Percentiles rank a stretch among this genome's conserved stretches.
Evolutionary conservation across 2,888 invertebrate genomes (phyloP).

Genomic region (Vannuccia rotundouncinata): DNA sequence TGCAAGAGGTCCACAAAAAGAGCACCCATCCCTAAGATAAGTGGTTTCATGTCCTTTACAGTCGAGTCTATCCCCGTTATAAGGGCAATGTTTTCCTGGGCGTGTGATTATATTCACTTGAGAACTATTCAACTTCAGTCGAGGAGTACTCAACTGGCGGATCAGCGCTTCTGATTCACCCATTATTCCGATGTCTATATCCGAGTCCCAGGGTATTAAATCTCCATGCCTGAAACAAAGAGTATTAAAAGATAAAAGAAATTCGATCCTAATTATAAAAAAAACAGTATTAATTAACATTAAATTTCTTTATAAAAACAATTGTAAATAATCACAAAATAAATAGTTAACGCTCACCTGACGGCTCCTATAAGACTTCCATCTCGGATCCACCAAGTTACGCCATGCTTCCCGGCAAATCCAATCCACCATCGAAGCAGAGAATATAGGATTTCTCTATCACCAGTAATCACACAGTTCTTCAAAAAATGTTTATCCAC

Average conservation of each 20-base stretch:
- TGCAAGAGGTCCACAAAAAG: conserved; percentile 37
- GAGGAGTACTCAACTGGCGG: conserved; percentile 1
- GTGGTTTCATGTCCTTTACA: conserved; percentile 25
- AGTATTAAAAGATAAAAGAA: no score
- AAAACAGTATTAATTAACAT: no score
- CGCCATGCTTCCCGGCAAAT: neutral
- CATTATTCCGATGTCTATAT: conserved; percentile 22
- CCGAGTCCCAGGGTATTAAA: conserved; percentile 36
- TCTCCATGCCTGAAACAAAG: conserved; percentile 33
- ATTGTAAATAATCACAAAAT: no score
- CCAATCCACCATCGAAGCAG: conserved; percentile 8
- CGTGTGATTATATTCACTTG: conserved; percentile 28
- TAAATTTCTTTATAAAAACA: no score
- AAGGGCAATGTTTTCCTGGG: conserved; percentile 32
- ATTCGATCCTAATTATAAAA: no score
- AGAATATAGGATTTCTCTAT: no score
- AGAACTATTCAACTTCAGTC: neutral
- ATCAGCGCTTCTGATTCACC: neutral
- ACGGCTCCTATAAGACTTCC: conserved; percentile 11
- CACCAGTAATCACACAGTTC: no score
- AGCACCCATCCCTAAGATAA: conserved; percentile 9
- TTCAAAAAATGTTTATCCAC: no score
- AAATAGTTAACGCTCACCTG: no score
- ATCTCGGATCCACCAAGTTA: conserved; percentile 11
- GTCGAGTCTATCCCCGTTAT: conserved; percentile 17